Evolutionary conservation across 2,113 vertebrate species (phyloP), one percentile per base, ranked within the genome.

Genomic region (Brachirus orientalis): DNA sequence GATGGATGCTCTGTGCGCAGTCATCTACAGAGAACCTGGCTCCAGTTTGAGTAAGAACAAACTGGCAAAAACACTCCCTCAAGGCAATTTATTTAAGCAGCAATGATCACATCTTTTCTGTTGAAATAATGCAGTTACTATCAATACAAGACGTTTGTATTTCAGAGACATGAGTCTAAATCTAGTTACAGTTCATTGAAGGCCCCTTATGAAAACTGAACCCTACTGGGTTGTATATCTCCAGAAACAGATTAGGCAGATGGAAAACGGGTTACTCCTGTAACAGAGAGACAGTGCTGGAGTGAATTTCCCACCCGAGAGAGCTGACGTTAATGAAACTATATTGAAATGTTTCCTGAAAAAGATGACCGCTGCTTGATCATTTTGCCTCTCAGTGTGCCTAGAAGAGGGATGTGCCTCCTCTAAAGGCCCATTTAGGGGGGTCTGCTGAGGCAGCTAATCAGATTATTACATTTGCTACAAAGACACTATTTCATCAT

Each of bases 251-350:
- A 86, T 79, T 78, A 82, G 45, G 61, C 52, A 33, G 73, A 74
- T 28, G 61, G 58, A 66, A 72, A 74, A 55, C 62, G 57, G 47
- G 60, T 74, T 78, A 65, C 2, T 14, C 37, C 28, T 79, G 45
- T 35, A 51, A 80, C 53, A 35, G 10, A 75, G 58, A 75, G 45
- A 70, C n/a, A 0, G 28, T 13, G 35, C 63, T 63, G 37, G 45
- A 65, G 60, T 48, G 57, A 36, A 35, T 80, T 70, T 74, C 65
- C 72, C 76, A 68, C 55, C 62, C 63, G 60, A 8, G 62, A 80
- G 60, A n/a, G 19, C 62, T 65, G 82, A 78, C 83, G 62, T 81
- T 84, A 87, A 89, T 79, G 69, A 78, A 79, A 86, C 76, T 79
- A 85, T 76, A 84, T 85, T 85, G 66, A 82, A 83, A 69, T 60